phyloP scores from a whole-genome alignment of 64 coral and sea anemone genomes.

The Montipora cactus region DNA sequence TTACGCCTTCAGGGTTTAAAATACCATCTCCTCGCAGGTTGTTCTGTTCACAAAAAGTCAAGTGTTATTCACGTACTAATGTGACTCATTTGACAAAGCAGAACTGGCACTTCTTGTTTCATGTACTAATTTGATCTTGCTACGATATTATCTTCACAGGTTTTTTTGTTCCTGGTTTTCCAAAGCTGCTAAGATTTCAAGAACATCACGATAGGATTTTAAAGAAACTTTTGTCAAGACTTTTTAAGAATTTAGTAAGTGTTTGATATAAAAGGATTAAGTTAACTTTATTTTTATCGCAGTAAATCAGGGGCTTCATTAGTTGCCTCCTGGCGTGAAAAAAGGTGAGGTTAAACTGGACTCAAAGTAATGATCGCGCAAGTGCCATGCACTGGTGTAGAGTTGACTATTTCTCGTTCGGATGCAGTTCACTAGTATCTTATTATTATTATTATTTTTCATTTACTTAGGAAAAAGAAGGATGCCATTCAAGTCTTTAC shows the following conservation, averaged over 20 bases:
- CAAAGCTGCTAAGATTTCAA: slow-evolving; percentile 96
- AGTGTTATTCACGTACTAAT: too few species aligned
- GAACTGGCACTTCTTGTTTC: not conserved
- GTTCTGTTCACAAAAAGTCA: too few species aligned
- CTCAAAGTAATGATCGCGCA: too few species aligned
- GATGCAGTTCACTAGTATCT: too few species aligned
- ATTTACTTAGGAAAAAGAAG: slow-evolving; percentile 88
- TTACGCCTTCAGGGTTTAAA: too few species aligned
- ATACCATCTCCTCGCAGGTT: too few species aligned
- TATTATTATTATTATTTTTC: not conserved
- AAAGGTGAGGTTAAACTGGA: too few species aligned
- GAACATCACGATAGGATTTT: slow-evolving; percentile 98
- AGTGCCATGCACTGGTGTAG: too few species aligned
- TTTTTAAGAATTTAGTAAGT: slow-evolving; percentile 98
- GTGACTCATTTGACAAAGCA: not conserved
- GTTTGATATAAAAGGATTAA: too few species aligned
- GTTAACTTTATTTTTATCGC: not conserved
- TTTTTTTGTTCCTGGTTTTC: slow-evolving; percentile 98
- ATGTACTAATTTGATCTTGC: not conserved
- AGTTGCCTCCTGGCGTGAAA: too few species aligned
- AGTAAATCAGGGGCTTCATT: too few species aligned
- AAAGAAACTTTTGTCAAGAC: slow-evolving; percentile 93
- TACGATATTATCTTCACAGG: slow-evolving; percentile 50
- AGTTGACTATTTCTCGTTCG: too few species aligned
- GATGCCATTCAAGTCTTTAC: slow-evolving; percentile 91